A percentile compares a stretch with the other conserved stretches of the same genome.
Conservation (phyloP, 2,797 vertebrate genomes). For the Taeniopygia guttata region DNA sequence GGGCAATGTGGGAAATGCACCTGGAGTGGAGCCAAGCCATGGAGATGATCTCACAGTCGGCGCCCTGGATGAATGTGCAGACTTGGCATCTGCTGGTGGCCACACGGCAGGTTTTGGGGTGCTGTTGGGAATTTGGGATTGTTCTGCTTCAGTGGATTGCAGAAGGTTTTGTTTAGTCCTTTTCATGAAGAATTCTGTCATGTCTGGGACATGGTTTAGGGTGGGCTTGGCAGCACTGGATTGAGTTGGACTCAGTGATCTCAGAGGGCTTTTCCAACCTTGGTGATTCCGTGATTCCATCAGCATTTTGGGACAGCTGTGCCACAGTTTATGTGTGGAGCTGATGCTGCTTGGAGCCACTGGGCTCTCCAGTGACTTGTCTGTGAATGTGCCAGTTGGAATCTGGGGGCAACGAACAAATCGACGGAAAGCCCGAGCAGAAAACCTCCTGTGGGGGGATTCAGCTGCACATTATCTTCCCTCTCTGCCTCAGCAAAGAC, state of each 20-base stretch:
- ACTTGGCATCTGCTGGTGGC: neutral
- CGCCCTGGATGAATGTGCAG: neutral
- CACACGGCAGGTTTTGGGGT: neutral
- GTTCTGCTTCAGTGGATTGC: neutral
- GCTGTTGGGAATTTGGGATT: neutral
- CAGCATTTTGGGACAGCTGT: neutral
- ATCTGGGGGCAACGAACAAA: neutral
- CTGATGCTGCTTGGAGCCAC: accelerated
- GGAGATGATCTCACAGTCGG: accelerated
- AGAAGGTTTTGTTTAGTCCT: neutral
- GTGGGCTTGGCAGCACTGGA: neutral
- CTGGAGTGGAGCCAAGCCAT: accelerated
- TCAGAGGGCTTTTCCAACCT: neutral
- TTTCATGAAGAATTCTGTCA: accelerated
- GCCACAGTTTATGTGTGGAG: neutral
- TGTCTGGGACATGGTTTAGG: accelerated
- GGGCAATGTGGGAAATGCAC: accelerated
- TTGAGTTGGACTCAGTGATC: neutral
- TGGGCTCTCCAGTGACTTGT: accelerated
- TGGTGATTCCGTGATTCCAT: neutral
- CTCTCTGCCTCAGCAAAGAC: neutral
- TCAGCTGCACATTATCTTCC: neutral
- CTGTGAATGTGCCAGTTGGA: neutral
- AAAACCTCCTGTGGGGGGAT: neutral
- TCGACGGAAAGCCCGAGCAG: neutral